These are phyloP conservation scores for Epirrhoe alternata DNA, from an alignment of 2,888 invertebrate species.

Conservation along the genomic window DNA sequence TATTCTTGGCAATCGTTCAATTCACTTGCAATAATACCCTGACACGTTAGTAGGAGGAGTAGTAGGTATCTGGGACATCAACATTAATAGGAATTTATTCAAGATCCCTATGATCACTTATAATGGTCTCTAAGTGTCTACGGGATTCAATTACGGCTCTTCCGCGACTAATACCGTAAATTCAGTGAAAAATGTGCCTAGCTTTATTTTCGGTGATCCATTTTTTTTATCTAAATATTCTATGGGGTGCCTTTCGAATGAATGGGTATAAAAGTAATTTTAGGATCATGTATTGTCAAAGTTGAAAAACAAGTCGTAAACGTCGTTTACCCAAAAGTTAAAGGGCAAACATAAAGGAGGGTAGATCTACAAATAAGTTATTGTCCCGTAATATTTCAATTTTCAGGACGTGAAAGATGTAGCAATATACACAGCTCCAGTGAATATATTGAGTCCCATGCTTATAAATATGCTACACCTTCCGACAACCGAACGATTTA, in stretches of 20 bases:
- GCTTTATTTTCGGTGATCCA: too few relatives aligned
- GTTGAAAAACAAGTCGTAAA: not conserved
- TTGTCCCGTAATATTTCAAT: slow-evolving; percentile 37
- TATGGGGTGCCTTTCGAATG: too few relatives aligned
- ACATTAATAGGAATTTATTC: too few relatives aligned
- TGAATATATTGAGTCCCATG: slow-evolving; percentile 81
- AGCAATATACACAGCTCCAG: slow-evolving; percentile 83
- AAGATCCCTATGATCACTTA: too few relatives aligned
- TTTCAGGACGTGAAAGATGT: slow-evolving; percentile 79
- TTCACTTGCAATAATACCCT: slow-evolving; percentile 2
- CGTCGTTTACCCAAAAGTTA: slow-evolving; percentile 1
- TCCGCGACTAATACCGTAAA: too few relatives aligned
- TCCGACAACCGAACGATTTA: slow-evolving; percentile 86
- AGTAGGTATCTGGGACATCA: too few relatives aligned
- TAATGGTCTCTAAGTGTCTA: too few relatives aligned
- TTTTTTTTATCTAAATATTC: too few relatives aligned
- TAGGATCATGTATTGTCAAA: not conserved
- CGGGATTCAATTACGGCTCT: too few relatives aligned
- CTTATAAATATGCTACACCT: slow-evolving; percentile 86
- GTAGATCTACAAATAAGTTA: slow-evolving; percentile 6
- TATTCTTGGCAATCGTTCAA: slow-evolving; percentile 26
- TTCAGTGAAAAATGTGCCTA: too few relatives aligned
- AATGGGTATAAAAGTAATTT: not conserved
- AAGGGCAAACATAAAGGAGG: slow-evolving; percentile 3
- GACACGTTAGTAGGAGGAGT: too few relatives aligned